Evolutionary conservation across 2,888 invertebrate genomes (phyloP).

Genomic region (Limnephilus rhombicus): DNA sequence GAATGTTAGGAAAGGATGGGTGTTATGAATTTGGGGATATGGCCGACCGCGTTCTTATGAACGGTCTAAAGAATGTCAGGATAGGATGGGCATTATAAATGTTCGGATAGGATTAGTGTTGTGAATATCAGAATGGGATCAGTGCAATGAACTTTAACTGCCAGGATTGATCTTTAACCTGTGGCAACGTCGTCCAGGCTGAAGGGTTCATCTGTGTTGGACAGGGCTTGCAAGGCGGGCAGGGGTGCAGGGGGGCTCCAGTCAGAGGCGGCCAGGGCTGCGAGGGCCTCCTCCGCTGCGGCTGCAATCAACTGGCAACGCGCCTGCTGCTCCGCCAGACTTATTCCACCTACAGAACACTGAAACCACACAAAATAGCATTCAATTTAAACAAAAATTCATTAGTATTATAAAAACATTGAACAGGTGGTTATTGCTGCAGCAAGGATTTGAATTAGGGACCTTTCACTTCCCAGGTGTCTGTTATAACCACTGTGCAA

Average conservation of each 20-base stretch:
- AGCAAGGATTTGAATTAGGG: no score
- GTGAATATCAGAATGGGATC: no score
- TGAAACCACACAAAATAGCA: slow-evolving; percentile 66
- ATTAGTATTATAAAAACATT: no score
- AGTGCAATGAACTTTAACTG: not conserved
- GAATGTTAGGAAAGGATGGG: no score
- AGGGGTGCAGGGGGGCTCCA: slow-evolving; percentile 61
- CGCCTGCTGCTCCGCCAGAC: slow-evolving; percentile 71
- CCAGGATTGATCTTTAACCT: slow-evolving; percentile 68
- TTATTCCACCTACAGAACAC: slow-evolving; percentile 68
- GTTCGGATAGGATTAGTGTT: no score
- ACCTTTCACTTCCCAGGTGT: no score
- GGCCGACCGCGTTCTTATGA: no score
- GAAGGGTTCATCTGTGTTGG: slow-evolving; percentile 73
- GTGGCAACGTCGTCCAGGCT: slow-evolving; percentile 75
- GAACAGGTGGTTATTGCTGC: no score
- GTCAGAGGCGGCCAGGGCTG: slow-evolving; percentile 71
- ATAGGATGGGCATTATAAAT: no score
- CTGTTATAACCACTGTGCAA: no score
- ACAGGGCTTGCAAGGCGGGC: slow-evolving; percentile 63
- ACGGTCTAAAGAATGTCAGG: no score
- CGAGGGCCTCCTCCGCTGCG: slow-evolving; percentile 73
- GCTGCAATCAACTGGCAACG: slow-evolving; percentile 73
- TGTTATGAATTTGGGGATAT: no score
- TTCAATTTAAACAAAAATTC: not conserved